Evolutionary conservation across 1,140 invertebrate genomes (phyloP), one percentile per base, ranked within the genome.

Genomic region (Drosophila nebulosa): DNA sequence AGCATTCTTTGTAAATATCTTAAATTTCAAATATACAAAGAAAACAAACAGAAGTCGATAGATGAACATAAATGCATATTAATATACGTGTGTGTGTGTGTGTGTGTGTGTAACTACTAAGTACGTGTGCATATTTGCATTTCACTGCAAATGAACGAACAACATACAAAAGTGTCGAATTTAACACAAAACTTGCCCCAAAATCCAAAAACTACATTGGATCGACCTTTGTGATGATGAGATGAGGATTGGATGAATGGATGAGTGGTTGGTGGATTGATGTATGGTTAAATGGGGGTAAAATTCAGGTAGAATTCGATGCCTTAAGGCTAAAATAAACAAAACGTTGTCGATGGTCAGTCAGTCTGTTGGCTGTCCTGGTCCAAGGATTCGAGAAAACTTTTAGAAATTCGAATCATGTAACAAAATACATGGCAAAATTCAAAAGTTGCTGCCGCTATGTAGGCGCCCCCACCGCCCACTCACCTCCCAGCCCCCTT

Each of bases 331-430:
- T 16, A 32, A 78, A 57, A 67, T 81, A 74, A 81, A 71, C 59
- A 52, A 46, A 46, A 46, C 18, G 39, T 21, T 46, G 16, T 46
- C 18, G 55, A 64, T 52, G 70, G 74, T 62, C 63, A 74, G 60
- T 60, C 60, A 67, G 39, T n/a, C n/a, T n/a, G n/a, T n/a, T n/a
- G n/a, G n/a, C n/a, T n/a, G n/a, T n/a, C n/a, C 57, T 42, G 42
- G 36, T 24, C 27, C 24, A 50, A 51, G 16, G 3, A 27, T 53
- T 12, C 30, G 61, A 60, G 70, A 78, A 78, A 70, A 59, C 86
- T 86, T 84, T 86, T 63, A 81, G 81, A 86, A 86, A 86, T 86
- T 86, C 81, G 83, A 86, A 86, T 78, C 81, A 86, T 86, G 81
- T 86, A 86, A 86, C 83, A 64, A 71, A 86, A 86, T 86, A 86